phyloP scores from a whole-genome alignment of 2,797 vertebrate species.

The Malacoctenus gilli region DNA sequence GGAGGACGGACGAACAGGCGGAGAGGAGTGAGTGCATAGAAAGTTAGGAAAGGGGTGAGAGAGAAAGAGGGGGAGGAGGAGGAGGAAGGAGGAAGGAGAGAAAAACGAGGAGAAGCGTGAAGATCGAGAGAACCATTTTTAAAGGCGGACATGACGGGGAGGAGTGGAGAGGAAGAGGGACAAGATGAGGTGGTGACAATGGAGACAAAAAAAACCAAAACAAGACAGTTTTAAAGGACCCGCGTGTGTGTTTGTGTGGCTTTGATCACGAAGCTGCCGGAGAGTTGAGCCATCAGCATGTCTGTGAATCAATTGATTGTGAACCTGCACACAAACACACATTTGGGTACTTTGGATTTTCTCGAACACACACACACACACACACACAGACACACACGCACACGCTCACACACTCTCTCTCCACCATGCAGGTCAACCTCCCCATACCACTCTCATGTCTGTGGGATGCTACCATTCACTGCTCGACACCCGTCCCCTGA shows the following conservation, averaged over 20 bases:
- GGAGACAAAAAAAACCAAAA: slow-evolving; percentile 40
- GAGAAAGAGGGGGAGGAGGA: not conserved
- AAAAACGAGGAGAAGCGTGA: slow-evolving; percentile 25
- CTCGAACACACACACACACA: slow-evolving; percentile 11
- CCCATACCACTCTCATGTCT: slow-evolving; percentile 35
- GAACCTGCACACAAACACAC: slow-evolving; percentile 63
- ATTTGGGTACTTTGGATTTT: slow-evolving; percentile 40
- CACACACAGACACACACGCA: slow-evolving; percentile 43
- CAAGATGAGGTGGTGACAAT: slow-evolving; percentile 58
- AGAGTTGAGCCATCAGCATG: too few relatives aligned
- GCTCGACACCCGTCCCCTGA: slow-evolving; percentile 54
- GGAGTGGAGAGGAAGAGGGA: slow-evolving; percentile 36
- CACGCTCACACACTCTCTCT: slow-evolving; percentile 67
- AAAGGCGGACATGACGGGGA: slow-evolving; percentile 31
- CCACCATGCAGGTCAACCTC: slow-evolving; percentile 60
- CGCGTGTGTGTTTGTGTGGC: slow-evolving; percentile 55
- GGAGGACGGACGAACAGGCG: not conserved
- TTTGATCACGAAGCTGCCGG: not conserved
- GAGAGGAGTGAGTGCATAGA: not conserved
- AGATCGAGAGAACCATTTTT: slow-evolving; percentile 30
- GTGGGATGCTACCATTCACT: slow-evolving; percentile 52
- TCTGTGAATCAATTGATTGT: too few relatives aligned
- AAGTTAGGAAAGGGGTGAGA: too few relatives aligned
- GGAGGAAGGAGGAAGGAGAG: slow-evolving; percentile 26
- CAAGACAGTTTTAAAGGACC: slow-evolving; percentile 34